These are phyloP conservation scores for Plutella xylostella DNA, from an alignment of 2,888 invertebrate genomes.

Conservation along the genomic window DNA sequence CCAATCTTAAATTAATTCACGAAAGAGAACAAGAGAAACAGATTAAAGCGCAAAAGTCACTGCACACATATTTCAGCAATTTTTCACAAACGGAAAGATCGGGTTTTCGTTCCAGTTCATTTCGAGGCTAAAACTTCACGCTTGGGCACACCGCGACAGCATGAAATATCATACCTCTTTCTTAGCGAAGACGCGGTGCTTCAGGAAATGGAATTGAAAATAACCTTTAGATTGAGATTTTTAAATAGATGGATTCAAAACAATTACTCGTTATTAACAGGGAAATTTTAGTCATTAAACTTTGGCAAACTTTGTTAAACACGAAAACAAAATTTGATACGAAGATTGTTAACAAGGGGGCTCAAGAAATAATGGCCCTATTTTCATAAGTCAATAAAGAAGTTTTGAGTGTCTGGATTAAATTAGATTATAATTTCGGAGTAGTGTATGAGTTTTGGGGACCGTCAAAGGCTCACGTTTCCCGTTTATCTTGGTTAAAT, in stretches of 20 bases:
- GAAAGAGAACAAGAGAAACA: not conserved
- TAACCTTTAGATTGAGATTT: too few relatives aligned
- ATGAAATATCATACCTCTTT: constrained; percentile 46
- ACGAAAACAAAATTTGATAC: too few relatives aligned
- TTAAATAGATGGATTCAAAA: too few relatives aligned
- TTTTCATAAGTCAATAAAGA: not conserved
- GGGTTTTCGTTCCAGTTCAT: constrained; percentile 13
- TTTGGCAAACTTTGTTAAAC: too few relatives aligned
- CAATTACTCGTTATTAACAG: too few relatives aligned
- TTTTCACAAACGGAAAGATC: constrained; percentile 1
- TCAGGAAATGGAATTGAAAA: too few relatives aligned
- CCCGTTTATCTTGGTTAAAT: constrained; percentile 47
- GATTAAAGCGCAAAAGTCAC: not conserved
- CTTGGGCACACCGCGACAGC: constrained; percentile 33
- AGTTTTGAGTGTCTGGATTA: too few relatives aligned
- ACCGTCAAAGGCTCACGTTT: constrained; percentile 32
- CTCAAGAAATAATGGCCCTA: not conserved
- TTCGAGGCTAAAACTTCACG: constrained; percentile 38
- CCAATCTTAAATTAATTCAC: not conserved
- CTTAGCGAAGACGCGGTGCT: too few relatives aligned
- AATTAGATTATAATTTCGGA: constrained; percentile 22
- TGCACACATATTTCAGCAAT: constrained; percentile 1
- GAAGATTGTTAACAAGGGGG: too few relatives aligned
- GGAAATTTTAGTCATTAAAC: too few relatives aligned
- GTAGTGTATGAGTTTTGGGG: constrained; percentile 26